Evolutionary conservation across 2,888 invertebrate species (phyloP), one percentile per base, ranked within the genome.

Genomic region (Alloplasta piceator): DNA sequence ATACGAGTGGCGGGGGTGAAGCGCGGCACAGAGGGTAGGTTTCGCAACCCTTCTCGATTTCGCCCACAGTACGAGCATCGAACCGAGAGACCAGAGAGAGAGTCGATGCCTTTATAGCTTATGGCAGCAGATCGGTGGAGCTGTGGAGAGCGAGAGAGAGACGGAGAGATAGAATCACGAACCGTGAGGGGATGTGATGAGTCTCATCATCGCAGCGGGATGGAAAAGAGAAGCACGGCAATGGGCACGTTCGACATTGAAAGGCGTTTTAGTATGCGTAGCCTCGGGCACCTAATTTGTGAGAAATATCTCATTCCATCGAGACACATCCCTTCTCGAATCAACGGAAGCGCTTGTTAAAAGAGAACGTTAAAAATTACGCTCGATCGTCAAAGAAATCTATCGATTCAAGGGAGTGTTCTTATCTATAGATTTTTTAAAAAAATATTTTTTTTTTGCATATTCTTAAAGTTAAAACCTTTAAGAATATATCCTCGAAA

Each of bases 11-110:
- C 26, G 3, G 26, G 26, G 26, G 26, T 26, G 26, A 26, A 66
- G 55, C 78, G 66, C 73, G 74, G 26, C 26, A 26, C 26, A 26
- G 26, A 58, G 71, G 75, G 70, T 26, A 75, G 81, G 81, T 78
- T 78, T 74, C 74, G 74, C 81, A 81, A 78, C 81, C 81, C 81
- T 66, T 74, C 80, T 80, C 80, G 76, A 84, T 82, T 80, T 82
- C 78, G 84, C 71, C 41, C 75, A 46, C 61, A 71, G 67, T 43
- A 60, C 61, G 26, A 76, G 68, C 61, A 55, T 61, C 52, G 63
- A 61, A 63, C 56, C 67, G 70, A 66, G 58, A 74, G 60, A 78
- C 78, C 64, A 77, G 60, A 5, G 58, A 41, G 50, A 26, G 38
- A 72, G 16, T 55, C 52, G 68, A 64, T 56, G 74, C 74, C 60